These are phyloP conservation scores for Oriolus oriolus DNA, from an alignment of 2,113 vertebrate species.

Conservation along the genomic window DNA sequence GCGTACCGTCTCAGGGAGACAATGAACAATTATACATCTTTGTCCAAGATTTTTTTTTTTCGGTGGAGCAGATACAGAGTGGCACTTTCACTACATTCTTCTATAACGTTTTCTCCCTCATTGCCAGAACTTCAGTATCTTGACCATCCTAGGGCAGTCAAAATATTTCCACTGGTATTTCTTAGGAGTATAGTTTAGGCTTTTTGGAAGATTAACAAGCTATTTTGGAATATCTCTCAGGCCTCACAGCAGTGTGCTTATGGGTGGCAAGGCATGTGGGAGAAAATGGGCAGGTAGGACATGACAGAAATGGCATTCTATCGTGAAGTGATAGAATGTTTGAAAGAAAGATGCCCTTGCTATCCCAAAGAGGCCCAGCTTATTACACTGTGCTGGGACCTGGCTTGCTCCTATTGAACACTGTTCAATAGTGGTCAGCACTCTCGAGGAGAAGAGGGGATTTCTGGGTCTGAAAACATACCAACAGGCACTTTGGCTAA, in stretches of 20 bases:
- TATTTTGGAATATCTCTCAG: neutral
- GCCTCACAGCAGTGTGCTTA: neutral
- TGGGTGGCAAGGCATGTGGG: accelerated
- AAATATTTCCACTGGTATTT: neutral
- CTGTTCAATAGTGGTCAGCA: neutral
- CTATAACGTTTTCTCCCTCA: neutral
- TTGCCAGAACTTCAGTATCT: neutral
- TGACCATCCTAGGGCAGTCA: neutral
- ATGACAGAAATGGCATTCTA: neutral
- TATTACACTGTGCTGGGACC: accelerated
- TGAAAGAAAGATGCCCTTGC: neutral
- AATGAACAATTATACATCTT: neutral
- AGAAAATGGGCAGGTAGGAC: neutral
- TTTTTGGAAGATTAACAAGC: neutral
- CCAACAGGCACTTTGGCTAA: neutral
- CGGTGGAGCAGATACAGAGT: neutral
- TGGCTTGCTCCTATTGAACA: neutral
- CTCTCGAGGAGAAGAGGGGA: neutral
- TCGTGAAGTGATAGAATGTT: neutral
- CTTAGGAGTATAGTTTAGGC: neutral
- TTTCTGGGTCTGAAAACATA: neutral
- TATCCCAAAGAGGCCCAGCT: neutral
- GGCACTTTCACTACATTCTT: neutral
- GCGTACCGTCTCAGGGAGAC: neutral
- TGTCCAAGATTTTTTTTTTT: neutral